Conservation (phyloP, 1,140 invertebrate species). For the Anastrepha obliqua region DNA sequence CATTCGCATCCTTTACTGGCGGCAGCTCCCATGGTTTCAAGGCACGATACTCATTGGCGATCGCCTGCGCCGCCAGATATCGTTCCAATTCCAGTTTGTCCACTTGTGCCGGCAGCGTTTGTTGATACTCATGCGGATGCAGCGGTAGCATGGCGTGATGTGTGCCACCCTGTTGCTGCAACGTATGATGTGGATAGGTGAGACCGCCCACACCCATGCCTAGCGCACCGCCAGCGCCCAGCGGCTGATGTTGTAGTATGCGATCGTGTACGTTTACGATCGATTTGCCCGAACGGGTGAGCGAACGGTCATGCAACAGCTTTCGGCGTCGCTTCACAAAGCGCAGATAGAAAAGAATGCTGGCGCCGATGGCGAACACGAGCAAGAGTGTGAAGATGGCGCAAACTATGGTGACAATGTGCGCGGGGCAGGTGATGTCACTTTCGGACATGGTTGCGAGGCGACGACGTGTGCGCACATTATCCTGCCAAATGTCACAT, state of each 20-base stretch:
- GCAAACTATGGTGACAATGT: slow-evolving; percentile 73
- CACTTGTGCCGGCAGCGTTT: slow-evolving; percentile 68
- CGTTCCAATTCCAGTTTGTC: slow-evolving; percentile 73
- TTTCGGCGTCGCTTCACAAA: slow-evolving; percentile 71
- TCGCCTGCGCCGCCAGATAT: slow-evolving; percentile 71
- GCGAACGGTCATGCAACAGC: slow-evolving; percentile 66
- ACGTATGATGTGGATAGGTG: slow-evolving; percentile 69
- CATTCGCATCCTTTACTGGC: slow-evolving; percentile 68
- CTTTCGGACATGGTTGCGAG: slow-evolving; percentile 69
- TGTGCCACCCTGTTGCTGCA: slow-evolving; percentile 64
- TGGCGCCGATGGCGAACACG: slow-evolving; percentile 69
- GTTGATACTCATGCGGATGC: slow-evolving; percentile 67
- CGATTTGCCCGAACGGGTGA: slow-evolving; percentile 67
- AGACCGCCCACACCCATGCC: slow-evolving; percentile 33
- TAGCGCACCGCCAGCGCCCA: slow-evolving; percentile 56
- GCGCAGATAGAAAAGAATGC: slow-evolving; percentile 71
- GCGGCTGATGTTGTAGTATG: slow-evolving; percentile 67
- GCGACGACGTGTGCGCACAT: slow-evolving; percentile 62
- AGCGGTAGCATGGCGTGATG: slow-evolving; percentile 66
- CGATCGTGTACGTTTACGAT: slow-evolving; percentile 72
- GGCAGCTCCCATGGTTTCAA: slow-evolving; percentile 73
- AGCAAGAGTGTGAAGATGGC: slow-evolving; percentile 70
- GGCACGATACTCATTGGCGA: slow-evolving; percentile 72
- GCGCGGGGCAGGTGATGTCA: slow-evolving; percentile 72
- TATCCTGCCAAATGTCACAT: slow-evolving; percentile 72